Conservation (phyloP, 2,888 invertebrate species). For the Plagodis dolabraria region DNA sequence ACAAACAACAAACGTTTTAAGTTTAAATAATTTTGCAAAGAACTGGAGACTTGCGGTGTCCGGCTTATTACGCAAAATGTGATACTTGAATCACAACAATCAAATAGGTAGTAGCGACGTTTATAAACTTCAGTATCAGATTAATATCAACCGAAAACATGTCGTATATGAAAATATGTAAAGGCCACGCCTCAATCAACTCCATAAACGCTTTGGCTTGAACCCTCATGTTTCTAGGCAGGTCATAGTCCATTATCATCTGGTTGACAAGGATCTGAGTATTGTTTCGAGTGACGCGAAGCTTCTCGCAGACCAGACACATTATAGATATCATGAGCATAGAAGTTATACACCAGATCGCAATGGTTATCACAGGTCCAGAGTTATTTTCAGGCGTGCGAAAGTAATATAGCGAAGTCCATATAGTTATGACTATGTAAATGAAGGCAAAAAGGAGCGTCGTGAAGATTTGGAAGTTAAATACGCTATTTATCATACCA, state of each 20-base stretch:
- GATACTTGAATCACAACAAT: slow-evolving; percentile 68
- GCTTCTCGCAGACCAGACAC: slow-evolving; percentile 56
- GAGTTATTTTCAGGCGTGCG: slow-evolving; percentile 38
- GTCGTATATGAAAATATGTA: slow-evolving; percentile 57
- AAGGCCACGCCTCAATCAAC: slow-evolving; percentile 61
- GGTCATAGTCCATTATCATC: slow-evolving; percentile 65
- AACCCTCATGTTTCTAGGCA: slow-evolving; percentile 56
- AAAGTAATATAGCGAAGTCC: slow-evolving; percentile 54
- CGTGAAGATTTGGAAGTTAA: slow-evolving; percentile 64
- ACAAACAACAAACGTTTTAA: no score
- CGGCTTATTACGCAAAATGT: slow-evolving; percentile 42
- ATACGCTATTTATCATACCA: slow-evolving; percentile 54
- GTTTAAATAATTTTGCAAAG: no score
- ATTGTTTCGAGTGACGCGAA: slow-evolving; percentile 49
- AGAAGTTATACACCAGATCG: slow-evolving; percentile 52
- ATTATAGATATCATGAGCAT: slow-evolving; percentile 50
- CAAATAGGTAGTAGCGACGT: slow-evolving; percentile 67
- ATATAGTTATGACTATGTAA: slow-evolving; percentile 57
- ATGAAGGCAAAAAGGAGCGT: slow-evolving; percentile 57
- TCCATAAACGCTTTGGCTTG: slow-evolving; percentile 69
- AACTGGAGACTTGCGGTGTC: no score
- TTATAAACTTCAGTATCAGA: slow-evolving; percentile 66
- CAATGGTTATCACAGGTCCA: slow-evolving; percentile 44
- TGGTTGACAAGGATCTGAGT: slow-evolving; percentile 62
- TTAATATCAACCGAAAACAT: slow-evolving; percentile 68